phyloP scores from a whole-genome alignment of 2,888 invertebrate species.

The Antheraea assamensis region DNA sequence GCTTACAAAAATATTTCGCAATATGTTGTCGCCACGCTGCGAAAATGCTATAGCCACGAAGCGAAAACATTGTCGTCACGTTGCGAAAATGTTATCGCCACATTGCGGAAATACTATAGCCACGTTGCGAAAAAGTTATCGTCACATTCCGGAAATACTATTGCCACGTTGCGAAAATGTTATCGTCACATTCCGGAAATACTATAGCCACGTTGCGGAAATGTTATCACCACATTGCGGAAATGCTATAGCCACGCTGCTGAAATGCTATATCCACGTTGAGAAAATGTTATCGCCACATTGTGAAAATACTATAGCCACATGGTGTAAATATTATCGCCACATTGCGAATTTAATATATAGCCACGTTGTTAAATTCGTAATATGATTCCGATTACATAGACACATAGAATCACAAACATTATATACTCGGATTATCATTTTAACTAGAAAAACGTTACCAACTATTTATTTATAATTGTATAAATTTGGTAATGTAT shows the following conservation, averaged over 20 bases:
- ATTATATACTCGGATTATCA: too few relatives aligned
- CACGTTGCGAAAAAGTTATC: not conserved
- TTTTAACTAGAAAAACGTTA: not conserved
- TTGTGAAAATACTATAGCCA: not conserved
- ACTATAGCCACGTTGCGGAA: not conserved
- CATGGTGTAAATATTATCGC: not conserved
- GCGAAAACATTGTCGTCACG: too few relatives aligned
- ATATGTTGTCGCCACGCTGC: not conserved
- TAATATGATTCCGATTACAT: not conserved
- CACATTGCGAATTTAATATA: not conserved
- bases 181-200: not conserved
- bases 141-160: not conserved
- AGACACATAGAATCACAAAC: not conserved
- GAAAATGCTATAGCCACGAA: not conserved
- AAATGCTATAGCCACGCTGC: not conserved
- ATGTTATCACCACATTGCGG: not conserved
- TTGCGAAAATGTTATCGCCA: not conserved
- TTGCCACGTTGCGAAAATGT: not conserved
- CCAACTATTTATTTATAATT: not conserved
- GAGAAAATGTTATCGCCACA: not conserved
- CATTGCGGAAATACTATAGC: not conserved
- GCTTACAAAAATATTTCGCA: conserved; percentile 19
- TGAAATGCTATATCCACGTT: not conserved
- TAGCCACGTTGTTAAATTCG: not conserved
- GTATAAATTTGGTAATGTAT: conserved; percentile 34